phyloP scores from a whole-genome alignment of 2,113 vertebrate genomes.

The Bos taurus region ARS-UCD2.0 NC_037345.1:22095001-22095500 shows the following conservation, averaged over 20 bases:
- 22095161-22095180: slow-evolving; percentile 89
- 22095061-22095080: slow-evolving; percentile 92
- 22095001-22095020: slow-evolving; percentile 85
- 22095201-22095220: slow-evolving; percentile 74
- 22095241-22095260: slow-evolving; percentile 56
- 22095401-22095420: not conserved
- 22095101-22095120: slow-evolving; percentile 93
- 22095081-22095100: slow-evolving; percentile 93
- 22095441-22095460: not conserved
- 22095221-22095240: slow-evolving; percentile 78
- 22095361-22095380: not conserved
- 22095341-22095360: not conserved
- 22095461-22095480: not conserved
- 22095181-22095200: slow-evolving; percentile 89
- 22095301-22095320: not conserved
- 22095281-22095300: slow-evolving; percentile 40
- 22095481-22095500: not conserved
- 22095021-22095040: slow-evolving; percentile 88
- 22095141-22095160: slow-evolving; percentile 91
- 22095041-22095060: slow-evolving; percentile 92
- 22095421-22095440: not conserved
- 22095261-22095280: slow-evolving; percentile 56
- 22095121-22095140: slow-evolving; percentile 93
- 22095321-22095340: not conserved
- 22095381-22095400: not conserved